Conservation (phyloP, 2,797 vertebrate genomes). For the Halcyon leucocephala region DNA sequence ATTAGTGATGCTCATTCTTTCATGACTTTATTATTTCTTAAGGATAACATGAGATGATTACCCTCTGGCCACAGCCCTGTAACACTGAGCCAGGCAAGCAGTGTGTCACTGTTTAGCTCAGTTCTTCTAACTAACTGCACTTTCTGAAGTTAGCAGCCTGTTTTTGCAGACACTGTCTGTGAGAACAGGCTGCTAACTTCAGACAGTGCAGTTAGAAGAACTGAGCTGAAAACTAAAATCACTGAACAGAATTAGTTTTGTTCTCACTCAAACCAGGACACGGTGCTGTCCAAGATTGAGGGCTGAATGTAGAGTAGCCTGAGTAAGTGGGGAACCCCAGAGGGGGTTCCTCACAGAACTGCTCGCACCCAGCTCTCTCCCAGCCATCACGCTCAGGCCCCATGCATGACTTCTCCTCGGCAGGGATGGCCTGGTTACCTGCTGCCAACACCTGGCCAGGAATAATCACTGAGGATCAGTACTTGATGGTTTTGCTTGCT, state of each 20-base stretch:
- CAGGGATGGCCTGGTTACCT: not conserved
- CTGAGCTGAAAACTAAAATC: too few relatives aligned
- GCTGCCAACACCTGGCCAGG: not conserved
- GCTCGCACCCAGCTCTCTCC: not conserved
- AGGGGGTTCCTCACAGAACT: fast-evolving
- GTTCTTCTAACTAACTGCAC: too few relatives aligned
- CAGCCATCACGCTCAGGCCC: not conserved
- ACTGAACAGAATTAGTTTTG: too few relatives aligned
- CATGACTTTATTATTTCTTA: not conserved
- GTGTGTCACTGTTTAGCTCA: too few relatives aligned
- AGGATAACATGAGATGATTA: fast-evolving
- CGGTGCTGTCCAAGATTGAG: fast-evolving
- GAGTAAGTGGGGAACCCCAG: fast-evolving
- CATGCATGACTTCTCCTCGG: fast-evolving
- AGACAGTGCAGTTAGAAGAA: too few relatives aligned
- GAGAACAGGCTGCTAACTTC: too few relatives aligned
- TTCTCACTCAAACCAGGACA: too few relatives aligned
- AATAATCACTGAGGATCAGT: not conserved
- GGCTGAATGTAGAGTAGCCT: not conserved
- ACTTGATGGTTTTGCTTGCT: not conserved
- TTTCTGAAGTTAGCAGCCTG: too few relatives aligned
- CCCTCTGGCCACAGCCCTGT: not conserved
- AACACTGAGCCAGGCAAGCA: not conserved
- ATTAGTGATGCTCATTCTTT: not conserved
- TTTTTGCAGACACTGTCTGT: too few relatives aligned